Base-by-base conservation (phyloP, 2,797 vertebrate genomes). In the Poeciliopsis infans region DNA sequence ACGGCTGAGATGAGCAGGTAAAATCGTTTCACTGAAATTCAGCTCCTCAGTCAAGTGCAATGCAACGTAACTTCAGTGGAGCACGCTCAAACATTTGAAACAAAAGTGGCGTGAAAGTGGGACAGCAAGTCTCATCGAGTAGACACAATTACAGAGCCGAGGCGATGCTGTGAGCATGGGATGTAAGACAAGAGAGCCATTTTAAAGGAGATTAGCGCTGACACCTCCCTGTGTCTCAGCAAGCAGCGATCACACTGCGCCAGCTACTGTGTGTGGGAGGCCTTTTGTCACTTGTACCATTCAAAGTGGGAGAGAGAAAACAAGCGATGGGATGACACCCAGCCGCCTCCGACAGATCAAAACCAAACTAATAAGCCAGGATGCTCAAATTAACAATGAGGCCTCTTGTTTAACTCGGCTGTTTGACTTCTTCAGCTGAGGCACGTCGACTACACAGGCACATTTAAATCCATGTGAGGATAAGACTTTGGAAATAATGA, bases 171-270 rank as follows among this genome's bases (percentile, higher is more conserved):
- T 84, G 91, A 93, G 90, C 88, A 85, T 79, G 55, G 85, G 91
- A 85, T 91, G 92, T 91, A 91, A 95, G 95, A 95, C 94, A 94
- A 94, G 92, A 93, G 94, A 94, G 89, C 81, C 94, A 92, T 94
- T 94, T 94, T 92, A 94, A 93, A 94, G 93, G 88, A 96, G 94
- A 95, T 96, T 95, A 95, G 91, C 85, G 91, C 91, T 93, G 95
- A 95, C 95, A 94, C 92, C 93, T 95, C 92, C 90, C 93, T 84
- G 95, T 91, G 94, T 94, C 92, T 94, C 92, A 83, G 91, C 91
- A 84, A 91, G 92, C 91, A 86, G 91, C 88, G 94, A 95, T 95
- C 95, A 94, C 93, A 95, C 91, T 84, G 93, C 61, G 85, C 80
- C 88, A 79, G 91, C 92, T 83, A 89, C 90, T 90, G 92, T 93